Evolutionary conservation across 2,797 vertebrate genomes (phyloP).

Genomic region (Chelon auratus): DNA sequence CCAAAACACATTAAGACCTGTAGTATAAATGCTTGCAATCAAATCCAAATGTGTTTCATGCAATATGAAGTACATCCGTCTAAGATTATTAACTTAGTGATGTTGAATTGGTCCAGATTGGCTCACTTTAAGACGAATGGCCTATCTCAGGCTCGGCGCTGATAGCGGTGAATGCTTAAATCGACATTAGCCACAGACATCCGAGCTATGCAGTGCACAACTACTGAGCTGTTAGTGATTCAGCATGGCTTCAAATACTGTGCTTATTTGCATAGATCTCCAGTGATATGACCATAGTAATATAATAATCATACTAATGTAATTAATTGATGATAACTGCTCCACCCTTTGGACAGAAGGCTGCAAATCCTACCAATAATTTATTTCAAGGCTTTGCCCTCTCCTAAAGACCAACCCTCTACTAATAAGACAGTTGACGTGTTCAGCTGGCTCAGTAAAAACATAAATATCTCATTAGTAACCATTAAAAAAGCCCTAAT

Average conservation of each 20-base stretch:
- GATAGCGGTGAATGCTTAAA: constrained; percentile 66
- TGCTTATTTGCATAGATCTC: constrained; percentile 45
- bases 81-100: constrained; percentile 69
- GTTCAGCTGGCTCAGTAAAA: constrained; percentile 21
- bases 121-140: constrained; percentile 70
- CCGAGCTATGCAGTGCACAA: constrained; percentile 49
- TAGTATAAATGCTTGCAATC: constrained; percentile 52
- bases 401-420: constrained; percentile 15
- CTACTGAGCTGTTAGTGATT: constrained; percentile 61
- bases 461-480: constrained; percentile 56
- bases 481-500: constrained; percentile 52
- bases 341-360: constrained; percentile 31
- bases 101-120: constrained; percentile 61
- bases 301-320: constrained; percentile 53
- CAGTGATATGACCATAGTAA: constrained; percentile 45
- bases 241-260: constrained; percentile 42
- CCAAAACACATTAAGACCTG: constrained; percentile 54
- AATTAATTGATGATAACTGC: constrained; percentile 60
- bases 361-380: constrained; percentile 30
- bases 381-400: constrained; percentile 23
- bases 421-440: constrained; percentile 15
- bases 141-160: constrained; percentile 57
- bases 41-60: constrained; percentile 61
- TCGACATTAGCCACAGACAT: constrained; percentile 70
- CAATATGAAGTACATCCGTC: constrained; percentile 71